Evolutionary conservation across 2,113 vertebrate genomes (phyloP).

Genomic region (Gorsachius goisagi): DNA sequence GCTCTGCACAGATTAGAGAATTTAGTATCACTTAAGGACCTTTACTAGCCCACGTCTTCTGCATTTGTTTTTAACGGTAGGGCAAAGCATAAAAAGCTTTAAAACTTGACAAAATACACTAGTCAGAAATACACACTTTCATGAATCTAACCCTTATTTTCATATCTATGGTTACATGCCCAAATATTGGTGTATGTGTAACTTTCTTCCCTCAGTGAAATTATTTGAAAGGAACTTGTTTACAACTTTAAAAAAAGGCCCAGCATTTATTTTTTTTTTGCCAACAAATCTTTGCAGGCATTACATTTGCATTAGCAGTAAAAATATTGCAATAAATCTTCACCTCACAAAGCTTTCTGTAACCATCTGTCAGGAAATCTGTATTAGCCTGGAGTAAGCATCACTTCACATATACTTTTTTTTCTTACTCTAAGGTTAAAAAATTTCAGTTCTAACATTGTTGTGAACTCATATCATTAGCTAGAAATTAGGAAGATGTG

Average conservation of each 20-base stretch:
- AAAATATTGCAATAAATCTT: not conserved
- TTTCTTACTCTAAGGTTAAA: not conserved
- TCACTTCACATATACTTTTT: not conserved
- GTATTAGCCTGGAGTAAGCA: not conserved
- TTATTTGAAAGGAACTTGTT: not conserved
- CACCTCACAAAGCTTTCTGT: not conserved
- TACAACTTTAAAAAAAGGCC: not conserved
- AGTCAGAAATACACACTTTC: not conserved
- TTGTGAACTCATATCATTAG: not conserved
- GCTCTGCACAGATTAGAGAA: not conserved
- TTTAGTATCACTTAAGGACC: not conserved
- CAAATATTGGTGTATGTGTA: not conserved
- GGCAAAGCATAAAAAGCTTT: not conserved
- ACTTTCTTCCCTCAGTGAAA: not conserved
- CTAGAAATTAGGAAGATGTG: not conserved
- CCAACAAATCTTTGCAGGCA: not conserved
- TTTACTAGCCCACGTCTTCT: not conserved
- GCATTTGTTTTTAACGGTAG: not conserved
- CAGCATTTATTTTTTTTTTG: not conserved
- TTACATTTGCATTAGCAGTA: not conserved
- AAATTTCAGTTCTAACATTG: not conserved
- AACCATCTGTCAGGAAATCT: not conserved
- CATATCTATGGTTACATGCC: not conserved
- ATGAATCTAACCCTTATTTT: not conserved
- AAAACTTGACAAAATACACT: not conserved